These are phyloP conservation scores for Synaphobranchus kaupii DNA, from an alignment of 2,797 vertebrate genomes.

Conservation along the genomic window DNA sequence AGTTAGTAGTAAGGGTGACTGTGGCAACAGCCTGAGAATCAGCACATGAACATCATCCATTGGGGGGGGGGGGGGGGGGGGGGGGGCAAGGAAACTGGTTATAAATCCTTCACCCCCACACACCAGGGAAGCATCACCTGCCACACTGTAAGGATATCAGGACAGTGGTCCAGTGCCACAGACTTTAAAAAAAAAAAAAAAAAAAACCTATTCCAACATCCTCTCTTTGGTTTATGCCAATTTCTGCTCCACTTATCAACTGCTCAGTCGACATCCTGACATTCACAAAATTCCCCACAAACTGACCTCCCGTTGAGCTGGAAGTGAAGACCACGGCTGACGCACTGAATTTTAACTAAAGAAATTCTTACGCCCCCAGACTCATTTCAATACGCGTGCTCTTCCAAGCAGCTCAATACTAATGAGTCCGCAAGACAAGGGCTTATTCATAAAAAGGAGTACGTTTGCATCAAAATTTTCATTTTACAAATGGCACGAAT, in stretches of 20 bases:
- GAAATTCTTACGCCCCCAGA: conserved; percentile 23
- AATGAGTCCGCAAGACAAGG: neutral
- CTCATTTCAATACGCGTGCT: conserved; percentile 1
- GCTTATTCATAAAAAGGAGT: neutral
- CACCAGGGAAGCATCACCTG: neutral
- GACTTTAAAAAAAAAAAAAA: neutral
- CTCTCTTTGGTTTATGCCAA: neutral
- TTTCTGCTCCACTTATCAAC: neutral
- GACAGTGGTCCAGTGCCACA: neutral
- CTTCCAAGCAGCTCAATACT: conserved; percentile 1
- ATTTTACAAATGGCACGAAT: neutral
- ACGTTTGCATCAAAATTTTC: neutral
- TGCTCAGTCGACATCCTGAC: neutral
- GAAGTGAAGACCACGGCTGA: conserved; percentile 8
- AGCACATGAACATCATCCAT: too few relatives aligned
- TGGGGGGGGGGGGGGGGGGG: neutral
- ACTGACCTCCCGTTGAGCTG: neutral
- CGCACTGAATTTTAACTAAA: conserved; percentile 19
- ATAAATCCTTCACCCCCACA: neutral
- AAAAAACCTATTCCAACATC: neutral
- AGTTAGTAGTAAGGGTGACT: too few relatives aligned
- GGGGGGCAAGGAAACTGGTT: neutral
- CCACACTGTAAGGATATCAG: neutral
- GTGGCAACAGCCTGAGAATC: too few relatives aligned
- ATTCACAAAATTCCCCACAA: conserved; percentile 6